phyloP scores from a whole-genome alignment of 64 coral and sea anemone species.

The Orbicella faveolata region DNA sequence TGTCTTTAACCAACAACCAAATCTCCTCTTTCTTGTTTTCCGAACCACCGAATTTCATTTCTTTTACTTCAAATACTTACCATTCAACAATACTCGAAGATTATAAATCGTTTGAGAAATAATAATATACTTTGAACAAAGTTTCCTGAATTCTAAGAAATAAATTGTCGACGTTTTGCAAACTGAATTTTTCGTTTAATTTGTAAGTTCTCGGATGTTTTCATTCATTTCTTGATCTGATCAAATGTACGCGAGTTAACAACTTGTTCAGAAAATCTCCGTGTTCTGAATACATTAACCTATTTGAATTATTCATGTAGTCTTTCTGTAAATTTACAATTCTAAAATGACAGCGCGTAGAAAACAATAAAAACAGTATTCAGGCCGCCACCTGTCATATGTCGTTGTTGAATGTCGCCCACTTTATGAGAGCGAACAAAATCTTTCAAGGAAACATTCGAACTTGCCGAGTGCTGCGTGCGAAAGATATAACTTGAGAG shows the following conservation, averaged over 20 bases:
- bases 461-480: background rate
- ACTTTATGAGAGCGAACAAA: constrained; percentile 43
- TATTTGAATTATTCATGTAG: constrained; percentile 40
- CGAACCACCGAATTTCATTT: background rate
- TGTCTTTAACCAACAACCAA: background rate
- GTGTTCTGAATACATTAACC: constrained; percentile 25
- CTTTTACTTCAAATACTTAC: background rate
- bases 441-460: background rate
- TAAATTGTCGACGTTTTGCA: background rate
- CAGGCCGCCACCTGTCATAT: constrained; percentile 76
- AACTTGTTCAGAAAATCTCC: constrained; percentile 21
- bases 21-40: background rate
- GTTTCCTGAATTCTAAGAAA: background rate
- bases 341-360: constrained; percentile 91
- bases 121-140: background rate
- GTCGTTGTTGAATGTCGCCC: constrained; percentile 36
- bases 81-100: background rate
- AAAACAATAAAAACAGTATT: constrained; percentile 87
- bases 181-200: no score
- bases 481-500: background rate
- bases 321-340: constrained; percentile 64
- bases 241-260: constrained; percentile 22
- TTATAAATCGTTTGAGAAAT: background rate
- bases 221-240: background rate
- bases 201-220: background rate